A percentile compares a stretch with the other conserved stretches of the same genome.
These are phyloP conservation scores for Vanacampus margaritifer DNA, from an alignment of 2,113 vertebrate species.

Conservation along the genomic window DNA sequence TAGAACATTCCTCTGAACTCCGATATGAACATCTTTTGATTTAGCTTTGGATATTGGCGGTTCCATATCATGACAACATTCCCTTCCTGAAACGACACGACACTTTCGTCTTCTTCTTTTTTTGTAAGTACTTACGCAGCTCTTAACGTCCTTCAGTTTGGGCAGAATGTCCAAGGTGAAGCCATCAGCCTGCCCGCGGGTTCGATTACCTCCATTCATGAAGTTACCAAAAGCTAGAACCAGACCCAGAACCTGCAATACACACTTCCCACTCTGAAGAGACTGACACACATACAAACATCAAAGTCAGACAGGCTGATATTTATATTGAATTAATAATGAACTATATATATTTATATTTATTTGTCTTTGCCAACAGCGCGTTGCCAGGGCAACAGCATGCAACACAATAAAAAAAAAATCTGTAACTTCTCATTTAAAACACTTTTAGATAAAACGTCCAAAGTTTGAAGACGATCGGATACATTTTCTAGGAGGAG, in stretches of 20 bases:
- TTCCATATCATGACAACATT: background rate
- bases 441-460: too few species aligned
- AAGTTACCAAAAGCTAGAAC: slow-evolving; percentile 94
- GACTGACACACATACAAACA: slow-evolving; percentile 60
- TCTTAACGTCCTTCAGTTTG: slow-evolving; percentile 96
- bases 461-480: too few species aligned
- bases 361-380: too few species aligned
- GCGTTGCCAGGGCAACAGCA: too few species aligned
- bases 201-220: slow-evolving; percentile 95
- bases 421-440: too few species aligned
- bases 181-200: slow-evolving; percentile 91
- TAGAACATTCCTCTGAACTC: background rate
- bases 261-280: slow-evolving; percentile 76
- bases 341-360: too few species aligned
- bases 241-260: slow-evolving; percentile 85
- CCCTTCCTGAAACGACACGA: background rate
- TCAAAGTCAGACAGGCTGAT: background rate
- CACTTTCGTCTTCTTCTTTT: background rate
- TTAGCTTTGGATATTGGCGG: background rate
- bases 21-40: background rate
- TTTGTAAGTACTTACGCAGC: slow-evolving; percentile 82
- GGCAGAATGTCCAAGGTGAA: slow-evolving; percentile 92
- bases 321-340: too few species aligned
- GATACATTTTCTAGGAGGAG: too few species aligned
- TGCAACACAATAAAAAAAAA: too few species aligned